phyloP scores from a whole-genome alignment of 1,140 invertebrate genomes.

The Heliconius nattereri region DNA sequence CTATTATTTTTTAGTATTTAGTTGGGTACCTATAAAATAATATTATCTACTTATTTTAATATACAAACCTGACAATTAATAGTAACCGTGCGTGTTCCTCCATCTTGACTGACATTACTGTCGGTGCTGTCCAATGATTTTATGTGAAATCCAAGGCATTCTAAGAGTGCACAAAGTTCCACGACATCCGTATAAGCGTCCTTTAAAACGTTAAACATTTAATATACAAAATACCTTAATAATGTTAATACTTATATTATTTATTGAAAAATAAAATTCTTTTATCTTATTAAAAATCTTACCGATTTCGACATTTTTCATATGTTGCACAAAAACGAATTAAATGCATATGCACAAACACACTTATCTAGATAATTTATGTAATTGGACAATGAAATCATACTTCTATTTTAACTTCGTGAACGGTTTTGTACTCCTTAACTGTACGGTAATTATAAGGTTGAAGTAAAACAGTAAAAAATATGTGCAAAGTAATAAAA shows the following conservation, averaged over 20 bases:
- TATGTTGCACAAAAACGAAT: neutral
- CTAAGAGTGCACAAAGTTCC: slow-evolving; percentile 66
- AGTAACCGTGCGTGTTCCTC: slow-evolving; percentile 51
- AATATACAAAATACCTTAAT: too few relatives aligned
- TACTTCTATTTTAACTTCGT: neutral
- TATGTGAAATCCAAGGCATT: slow-evolving; percentile 68
- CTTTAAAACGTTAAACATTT: slow-evolving; percentile 34
- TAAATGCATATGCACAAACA: neutral
- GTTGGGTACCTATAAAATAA: too few relatives aligned
- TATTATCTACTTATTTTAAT: too few relatives aligned
- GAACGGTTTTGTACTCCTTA: neutral
- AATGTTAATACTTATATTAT: neutral
- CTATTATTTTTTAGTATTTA: too few relatives aligned
- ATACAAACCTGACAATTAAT: slow-evolving; percentile 66
- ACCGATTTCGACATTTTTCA: slow-evolving; percentile 9
- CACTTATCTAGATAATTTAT: neutral
- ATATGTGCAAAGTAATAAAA: too few relatives aligned
- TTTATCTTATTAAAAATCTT: too few relatives aligned
- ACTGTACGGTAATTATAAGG: neutral
- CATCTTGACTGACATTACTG: slow-evolving; percentile 55
- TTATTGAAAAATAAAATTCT: neutral
- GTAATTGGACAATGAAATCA: neutral
- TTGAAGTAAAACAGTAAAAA: slow-evolving; percentile 7
- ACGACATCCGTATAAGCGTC: slow-evolving; percentile 69
- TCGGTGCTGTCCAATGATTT: slow-evolving; percentile 60